phyloP scores from a whole-genome alignment of 2,797 vertebrate genomes.

The Gallirallus australis region DNA sequence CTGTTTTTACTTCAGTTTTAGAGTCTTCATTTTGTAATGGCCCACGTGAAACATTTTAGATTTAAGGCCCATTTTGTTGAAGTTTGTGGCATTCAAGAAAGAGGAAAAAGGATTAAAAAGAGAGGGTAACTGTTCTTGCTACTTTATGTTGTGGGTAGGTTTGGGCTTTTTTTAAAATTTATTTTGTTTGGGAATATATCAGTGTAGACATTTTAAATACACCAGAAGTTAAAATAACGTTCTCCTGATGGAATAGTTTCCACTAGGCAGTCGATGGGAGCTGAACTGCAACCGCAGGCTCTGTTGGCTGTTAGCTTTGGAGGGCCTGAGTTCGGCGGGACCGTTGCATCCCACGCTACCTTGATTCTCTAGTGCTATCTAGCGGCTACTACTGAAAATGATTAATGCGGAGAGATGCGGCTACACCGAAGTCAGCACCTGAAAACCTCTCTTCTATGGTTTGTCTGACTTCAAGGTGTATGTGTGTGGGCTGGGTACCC shows the following conservation, averaged over 20 bases:
- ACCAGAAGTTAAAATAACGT: not conserved
- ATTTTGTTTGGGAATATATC: not conserved
- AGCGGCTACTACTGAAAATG: slow-evolving; percentile 44
- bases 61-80: not conserved
- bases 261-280: not conserved
- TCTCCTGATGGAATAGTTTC: not conserved
- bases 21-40: not conserved
- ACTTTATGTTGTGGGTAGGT: not conserved
- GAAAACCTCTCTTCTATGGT: not conserved
- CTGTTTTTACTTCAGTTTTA: not conserved
- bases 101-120: not conserved
- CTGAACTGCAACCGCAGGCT: not conserved
- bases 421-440: not conserved
- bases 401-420: not conserved
- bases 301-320: not conserved
- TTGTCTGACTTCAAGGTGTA: not conserved
- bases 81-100: not conserved
- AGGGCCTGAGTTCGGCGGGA: accelerated
- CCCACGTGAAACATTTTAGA: not conserved
- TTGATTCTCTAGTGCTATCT: slow-evolving; percentile 76
- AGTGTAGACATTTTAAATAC: not conserved
- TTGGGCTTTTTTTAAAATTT: not conserved
- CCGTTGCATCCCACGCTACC: not conserved
- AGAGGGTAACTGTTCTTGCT: not conserved
- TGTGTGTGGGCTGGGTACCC: accelerated